phyloP scores from a whole-genome alignment of 2,113 vertebrate genomes.

The Eolophus roseicapilla region DNA sequence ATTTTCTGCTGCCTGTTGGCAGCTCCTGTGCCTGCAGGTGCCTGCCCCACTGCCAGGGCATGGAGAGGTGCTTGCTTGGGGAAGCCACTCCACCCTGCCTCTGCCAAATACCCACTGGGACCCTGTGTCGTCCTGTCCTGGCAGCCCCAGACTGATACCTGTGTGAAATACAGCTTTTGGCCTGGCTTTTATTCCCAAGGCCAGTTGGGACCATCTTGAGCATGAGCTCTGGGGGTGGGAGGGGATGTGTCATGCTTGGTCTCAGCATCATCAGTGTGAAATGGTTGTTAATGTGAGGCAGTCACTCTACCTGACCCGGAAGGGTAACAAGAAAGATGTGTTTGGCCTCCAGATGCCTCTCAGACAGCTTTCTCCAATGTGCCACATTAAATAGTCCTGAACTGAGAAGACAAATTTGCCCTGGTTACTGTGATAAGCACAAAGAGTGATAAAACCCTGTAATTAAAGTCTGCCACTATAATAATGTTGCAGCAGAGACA shows the following conservation, averaged over 20 bases:
- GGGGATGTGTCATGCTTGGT: background rate
- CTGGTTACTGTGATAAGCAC: background rate
- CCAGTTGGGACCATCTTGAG: background rate
- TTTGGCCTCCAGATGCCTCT: background rate
- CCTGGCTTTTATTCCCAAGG: background rate
- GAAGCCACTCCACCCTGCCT: background rate
- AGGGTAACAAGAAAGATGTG: constrained; percentile 12
- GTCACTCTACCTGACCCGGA: background rate
- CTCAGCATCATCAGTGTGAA: background rate
- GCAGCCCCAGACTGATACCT: background rate
- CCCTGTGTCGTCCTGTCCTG: background rate
- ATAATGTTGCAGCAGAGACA: background rate
- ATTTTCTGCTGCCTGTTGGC: background rate
- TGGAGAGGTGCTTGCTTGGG: background rate
- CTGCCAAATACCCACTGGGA: background rate
- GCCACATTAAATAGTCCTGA: background rate
- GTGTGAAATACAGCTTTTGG: background rate
- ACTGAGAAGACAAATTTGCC: background rate
- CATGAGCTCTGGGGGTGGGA: accelerated
- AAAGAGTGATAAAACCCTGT: background rate
- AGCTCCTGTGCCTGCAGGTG: background rate
- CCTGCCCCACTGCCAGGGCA: background rate
- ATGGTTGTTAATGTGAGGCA: background rate
- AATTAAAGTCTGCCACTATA: constrained; percentile 31
- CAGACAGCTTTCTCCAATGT: constrained; percentile 5